phyloP scores from a whole-genome alignment of 2,113 vertebrate genomes.

The Sprattus sprattus region DNA sequence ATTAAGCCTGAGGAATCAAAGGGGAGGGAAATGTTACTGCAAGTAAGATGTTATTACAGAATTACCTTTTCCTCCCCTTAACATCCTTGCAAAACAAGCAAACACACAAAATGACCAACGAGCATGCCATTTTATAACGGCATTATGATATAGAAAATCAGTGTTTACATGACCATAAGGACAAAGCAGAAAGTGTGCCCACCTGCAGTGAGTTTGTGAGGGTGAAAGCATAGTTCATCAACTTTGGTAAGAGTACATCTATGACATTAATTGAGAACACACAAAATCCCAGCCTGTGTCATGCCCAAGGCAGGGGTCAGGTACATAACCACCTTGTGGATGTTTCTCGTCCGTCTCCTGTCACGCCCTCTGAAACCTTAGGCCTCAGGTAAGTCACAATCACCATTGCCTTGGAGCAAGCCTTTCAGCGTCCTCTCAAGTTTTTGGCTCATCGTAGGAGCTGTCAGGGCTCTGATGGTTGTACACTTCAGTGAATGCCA shows the following conservation, averaged over 20 bases:
- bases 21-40: background rate
- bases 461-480: constrained; percentile 55
- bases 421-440: constrained; percentile 64
- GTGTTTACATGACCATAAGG: background rate
- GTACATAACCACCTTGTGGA: constrained; percentile 72
- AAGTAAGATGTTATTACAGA: background rate
- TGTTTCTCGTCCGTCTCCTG: constrained; percentile 67
- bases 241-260: accelerated
- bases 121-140: background rate
- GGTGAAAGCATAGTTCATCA: constrained; percentile 65
- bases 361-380: constrained; percentile 55
- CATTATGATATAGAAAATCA: background rate
- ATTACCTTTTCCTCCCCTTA: constrained; percentile 73
- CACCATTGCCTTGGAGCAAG: constrained; percentile 82
- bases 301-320: constrained; percentile 75
- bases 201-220: constrained; percentile 78
- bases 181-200: constrained; percentile 27
- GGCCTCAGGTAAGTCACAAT: constrained; percentile 84
- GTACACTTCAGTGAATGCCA: constrained; percentile 77
- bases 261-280: background rate
- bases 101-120: background rate
- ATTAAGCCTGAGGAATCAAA: constrained; percentile 57
- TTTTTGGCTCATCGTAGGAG: constrained; percentile 61
- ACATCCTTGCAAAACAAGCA: constrained; percentile 61
- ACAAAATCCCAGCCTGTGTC: constrained; percentile 72